Evolutionary conservation across 2,113 vertebrate species (phyloP).

Genomic region (Spizaetus ornatus): DNA sequence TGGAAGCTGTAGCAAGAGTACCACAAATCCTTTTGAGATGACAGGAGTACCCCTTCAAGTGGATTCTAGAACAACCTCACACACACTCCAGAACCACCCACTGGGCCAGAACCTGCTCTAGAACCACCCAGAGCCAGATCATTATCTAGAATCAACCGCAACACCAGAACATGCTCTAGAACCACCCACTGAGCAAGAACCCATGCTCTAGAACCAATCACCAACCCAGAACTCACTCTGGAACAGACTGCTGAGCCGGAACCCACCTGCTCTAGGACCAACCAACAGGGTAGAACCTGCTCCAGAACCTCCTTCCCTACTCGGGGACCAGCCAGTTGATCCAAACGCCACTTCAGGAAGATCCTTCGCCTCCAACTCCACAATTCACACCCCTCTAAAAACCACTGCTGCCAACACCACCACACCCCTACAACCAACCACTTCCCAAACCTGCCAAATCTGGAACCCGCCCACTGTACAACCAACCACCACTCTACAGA

Average conservation of each 20-base stretch:
- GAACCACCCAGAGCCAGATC: background rate
- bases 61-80: background rate
- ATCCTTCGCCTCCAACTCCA: background rate
- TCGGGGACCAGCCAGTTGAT: background rate
- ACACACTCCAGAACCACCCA: background rate
- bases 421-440: background rate
- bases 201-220: background rate
- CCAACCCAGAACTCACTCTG: rapidly evolving
- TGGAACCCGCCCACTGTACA: background rate
- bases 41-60: background rate
- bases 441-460: rapidly evolving
- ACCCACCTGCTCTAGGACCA: background rate
- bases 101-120: background rate
- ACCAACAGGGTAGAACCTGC: rapidly evolving
- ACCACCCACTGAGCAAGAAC: background rate
- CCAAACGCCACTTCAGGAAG: background rate
- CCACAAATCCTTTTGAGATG: background rate
- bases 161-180: background rate
- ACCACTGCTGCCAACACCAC: background rate
- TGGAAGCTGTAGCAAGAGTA: background rate
- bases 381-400: background rate
- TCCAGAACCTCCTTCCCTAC: background rate
- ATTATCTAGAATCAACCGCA: too few species aligned
- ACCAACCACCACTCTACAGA: background rate
- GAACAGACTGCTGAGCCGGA: background rate